Base-by-base conservation (phyloP, 2,888 invertebrate genomes). In the Xylota sylvarum region DNA sequence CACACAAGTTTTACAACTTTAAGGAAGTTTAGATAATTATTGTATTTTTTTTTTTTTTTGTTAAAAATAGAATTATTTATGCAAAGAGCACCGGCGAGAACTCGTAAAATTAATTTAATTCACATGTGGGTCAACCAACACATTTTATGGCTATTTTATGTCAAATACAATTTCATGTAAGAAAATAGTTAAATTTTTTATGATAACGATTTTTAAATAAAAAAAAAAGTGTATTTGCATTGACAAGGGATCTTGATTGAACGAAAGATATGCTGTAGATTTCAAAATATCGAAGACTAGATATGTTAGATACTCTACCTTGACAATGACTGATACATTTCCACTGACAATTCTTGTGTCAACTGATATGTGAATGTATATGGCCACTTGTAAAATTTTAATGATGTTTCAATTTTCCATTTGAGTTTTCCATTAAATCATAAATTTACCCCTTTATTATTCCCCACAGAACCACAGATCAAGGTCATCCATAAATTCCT, bases 141-240 rank as follows among this genome's bases (percentile, higher is more conserved):
- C 23, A 27, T 64, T 64, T 64, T 46, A 64, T 30, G 64, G 17
- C 64, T 4, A 46, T 64, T 64, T 64, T 46, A 64, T 64, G 64
- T 46, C 30, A 46, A 48, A 30, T 30, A 32, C 64, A 30, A 64
- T 64, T 64, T 64, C 62, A 48, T 48, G 48, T 19, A 19, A 9
- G 4, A 19, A 48, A 46, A 23, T 23, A 23, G 23, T 23, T 23
- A n/a, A n/a, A n/a, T n/a, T n/a, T n/a, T n/a, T n/a, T n/a, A n/a
- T n/a, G n/a, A n/a, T n/a, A n/a, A n/a, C n/a, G n/a, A n/a, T n/a
- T n/a, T n/a, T n/a, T n/a, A n/a, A n/a, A n/a, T n/a, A n/a, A n/a
- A n/a, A n/a, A n/a, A n/a, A n/a, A n/a, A n/a, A n/a, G n/a, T n/a
- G n/a, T 3, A 23, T 2, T 23, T 23, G 1, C 23, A 23, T 23